Conservation (phyloP, 1,140 invertebrate genomes). For the Trichogramma pretiosum region DNA sequence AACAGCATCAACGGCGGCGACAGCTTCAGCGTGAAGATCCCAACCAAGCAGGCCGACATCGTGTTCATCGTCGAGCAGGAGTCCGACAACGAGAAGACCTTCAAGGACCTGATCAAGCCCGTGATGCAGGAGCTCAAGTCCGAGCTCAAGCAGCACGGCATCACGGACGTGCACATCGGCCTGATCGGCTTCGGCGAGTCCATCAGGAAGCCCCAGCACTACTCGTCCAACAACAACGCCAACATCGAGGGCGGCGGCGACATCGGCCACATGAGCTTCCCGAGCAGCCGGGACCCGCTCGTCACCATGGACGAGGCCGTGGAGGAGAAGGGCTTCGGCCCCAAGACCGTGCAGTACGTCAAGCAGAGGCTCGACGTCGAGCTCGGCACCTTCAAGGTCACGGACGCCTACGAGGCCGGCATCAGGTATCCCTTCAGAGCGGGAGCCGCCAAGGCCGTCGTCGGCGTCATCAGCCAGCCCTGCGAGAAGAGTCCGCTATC, state of each 20-base stretch:
- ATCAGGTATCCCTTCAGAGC: slow-evolving; percentile 54
- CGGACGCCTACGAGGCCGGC: slow-evolving; percentile 48
- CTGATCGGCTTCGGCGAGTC: slow-evolving; percentile 51
- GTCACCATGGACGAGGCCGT: slow-evolving; percentile 34
- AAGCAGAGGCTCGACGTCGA: slow-evolving; percentile 35
- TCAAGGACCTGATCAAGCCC: slow-evolving; percentile 41
- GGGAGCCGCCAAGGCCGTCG: slow-evolving; percentile 50
- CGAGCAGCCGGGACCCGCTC: slow-evolving; percentile 14
- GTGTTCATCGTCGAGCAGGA: slow-evolving; percentile 60
- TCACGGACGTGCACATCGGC: slow-evolving; percentile 53
- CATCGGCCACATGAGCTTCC: slow-evolving; percentile 45
- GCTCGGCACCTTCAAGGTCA: slow-evolving; percentile 34
- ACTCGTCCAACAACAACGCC: slow-evolving; percentile 47
- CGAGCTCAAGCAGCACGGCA: slow-evolving; percentile 48
- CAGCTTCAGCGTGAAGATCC: slow-evolving; percentile 56
- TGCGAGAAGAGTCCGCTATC: slow-evolving; percentile 38
- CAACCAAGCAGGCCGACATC: slow-evolving; percentile 63
- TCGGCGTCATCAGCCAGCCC: slow-evolving; percentile 40
- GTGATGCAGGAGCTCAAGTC: slow-evolving; percentile 39
- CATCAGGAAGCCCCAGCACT: slow-evolving; percentile 48
- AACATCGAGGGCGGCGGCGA: slow-evolving; percentile 50
- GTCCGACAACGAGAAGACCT: slow-evolving; percentile 41
- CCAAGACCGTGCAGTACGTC: slow-evolving; percentile 26
- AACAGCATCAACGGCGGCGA: slow-evolving; percentile 48
- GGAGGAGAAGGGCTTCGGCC: slow-evolving; percentile 16